Evolutionary conservation across 1,140 invertebrate species (phyloP).

Genomic region (Rhopalosiphum maidis): DNA sequence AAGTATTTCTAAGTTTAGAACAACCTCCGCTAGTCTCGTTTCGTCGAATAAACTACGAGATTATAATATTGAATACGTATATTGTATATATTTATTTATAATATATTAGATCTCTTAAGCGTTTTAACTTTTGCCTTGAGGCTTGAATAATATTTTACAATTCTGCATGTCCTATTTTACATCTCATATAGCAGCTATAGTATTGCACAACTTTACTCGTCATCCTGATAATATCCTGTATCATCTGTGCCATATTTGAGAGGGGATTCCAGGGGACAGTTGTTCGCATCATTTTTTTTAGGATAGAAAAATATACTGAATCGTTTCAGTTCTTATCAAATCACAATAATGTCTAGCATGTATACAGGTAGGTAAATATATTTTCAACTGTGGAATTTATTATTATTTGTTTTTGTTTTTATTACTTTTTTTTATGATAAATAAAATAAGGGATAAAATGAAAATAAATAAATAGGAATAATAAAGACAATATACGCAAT

Average conservation of each 20-base stretch:
- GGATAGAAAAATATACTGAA: background rate
- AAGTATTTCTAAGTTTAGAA: conserved; percentile 44
- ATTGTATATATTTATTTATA: background rate
- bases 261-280: background rate
- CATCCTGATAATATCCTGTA: background rate
- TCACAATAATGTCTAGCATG: background rate
- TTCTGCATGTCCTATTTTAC: background rate
- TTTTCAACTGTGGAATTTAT: background rate
- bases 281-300: background rate
- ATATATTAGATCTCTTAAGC: background rate
- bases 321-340: background rate
- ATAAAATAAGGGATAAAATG: background rate
- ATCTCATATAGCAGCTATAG: background rate
- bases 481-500: background rate
- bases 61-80: background rate
- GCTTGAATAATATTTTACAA: background rate
- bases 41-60: background rate
- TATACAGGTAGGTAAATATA: background rate
- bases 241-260: background rate
- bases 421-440: background rate
- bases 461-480: background rate
- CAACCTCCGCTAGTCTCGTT: background rate
- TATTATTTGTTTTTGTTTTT: background rate
- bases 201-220: background rate
- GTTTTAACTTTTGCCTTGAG: background rate